Evolutionary conservation across 1,140 invertebrate genomes (phyloP), one percentile per base, ranked within the genome.

Genomic region (Oryctes rhinoceros): DNA sequence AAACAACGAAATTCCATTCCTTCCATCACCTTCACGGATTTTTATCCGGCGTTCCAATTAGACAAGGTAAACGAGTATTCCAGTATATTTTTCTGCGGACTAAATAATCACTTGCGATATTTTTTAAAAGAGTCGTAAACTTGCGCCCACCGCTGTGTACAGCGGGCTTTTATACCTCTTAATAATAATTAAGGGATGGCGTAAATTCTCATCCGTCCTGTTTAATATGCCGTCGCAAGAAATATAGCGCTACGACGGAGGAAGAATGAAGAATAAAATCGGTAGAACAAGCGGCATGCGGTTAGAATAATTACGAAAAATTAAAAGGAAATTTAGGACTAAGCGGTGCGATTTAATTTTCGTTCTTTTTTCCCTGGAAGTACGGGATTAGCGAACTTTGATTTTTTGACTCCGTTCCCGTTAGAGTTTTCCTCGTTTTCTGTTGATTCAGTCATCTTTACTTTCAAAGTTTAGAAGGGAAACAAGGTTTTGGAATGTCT

Each of bases 311-410:
- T 59, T 59, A 59, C 18, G 53, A 59, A 59, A 59, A 59, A 59
- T 59, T 59, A 59, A 59, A 59, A 15, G 10, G 53, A 18, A 59
- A 59, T 59, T 59, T 59, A 59, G 18, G 53, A n/a, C 18, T 59
- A 59, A 59, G 53, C 53, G 53, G 53, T 59, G n/a, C 53, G 53
- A 59, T 59, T 59, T 59, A 59, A 59, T 59, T 59, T 59, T 59
- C 53, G 10, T 59, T 4, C 15, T 1, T 49, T 10, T 59, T 59
- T 59, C 18, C n/a, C 18, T 4, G 4, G 15, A 59, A 15, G 18
- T 15, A 59, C 18, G 15, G 18, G 0, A 59, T 59, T 59, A 59
- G n/a, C 5, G 53, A 59, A 59, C 53, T 10, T 59, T 59, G 10
- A 59, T 15, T 59, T 18, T 59, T 7, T 39, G 39, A 39, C 39